Percentiles rank a stretch among this genome's conserved stretches.
phyloP scores from a whole-genome alignment of 2,888 invertebrate species.

The Cheilosia urbana region DNA sequence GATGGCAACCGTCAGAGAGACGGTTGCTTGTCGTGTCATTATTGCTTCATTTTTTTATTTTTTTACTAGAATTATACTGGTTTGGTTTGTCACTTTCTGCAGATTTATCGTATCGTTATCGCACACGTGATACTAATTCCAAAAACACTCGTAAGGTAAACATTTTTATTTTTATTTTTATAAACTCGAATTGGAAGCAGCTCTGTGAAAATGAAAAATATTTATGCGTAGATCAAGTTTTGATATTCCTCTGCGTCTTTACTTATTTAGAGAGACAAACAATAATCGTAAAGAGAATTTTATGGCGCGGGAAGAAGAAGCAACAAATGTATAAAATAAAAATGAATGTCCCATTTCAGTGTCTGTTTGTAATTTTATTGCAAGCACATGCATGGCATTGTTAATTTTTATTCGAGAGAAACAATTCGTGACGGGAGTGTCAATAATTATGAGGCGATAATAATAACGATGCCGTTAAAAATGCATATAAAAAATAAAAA shows the following conservation, averaged over 20 bases:
- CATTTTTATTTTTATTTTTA: constrained; percentile 31
- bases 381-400: constrained; percentile 68
- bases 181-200: constrained; percentile 37
- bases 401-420: constrained; percentile 54
- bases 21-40: background rate
- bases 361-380: constrained; percentile 47
- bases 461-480: constrained; percentile 49
- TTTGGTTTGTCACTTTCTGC: constrained; percentile 6
- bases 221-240: constrained; percentile 47
- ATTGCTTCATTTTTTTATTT: background rate
- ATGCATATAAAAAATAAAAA: constrained; percentile 14
- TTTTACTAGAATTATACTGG: constrained; percentile 7
- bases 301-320: constrained; percentile 50
- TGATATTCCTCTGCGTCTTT: constrained; percentile 12
- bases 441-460: constrained; percentile 64
- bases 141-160: constrained; percentile 8
- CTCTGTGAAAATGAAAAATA: constrained; percentile 48
- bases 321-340: constrained; percentile 32
- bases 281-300: constrained; percentile 67
- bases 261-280: constrained; percentile 39
- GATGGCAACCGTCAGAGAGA: constrained; percentile 24
- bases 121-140: constrained; percentile 49
- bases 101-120: constrained; percentile 27
- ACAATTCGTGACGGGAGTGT: constrained; percentile 65
- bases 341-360: constrained; percentile 59